Conservation (phyloP, 2,113 vertebrate genomes). For the Uria lomvia region DNA sequence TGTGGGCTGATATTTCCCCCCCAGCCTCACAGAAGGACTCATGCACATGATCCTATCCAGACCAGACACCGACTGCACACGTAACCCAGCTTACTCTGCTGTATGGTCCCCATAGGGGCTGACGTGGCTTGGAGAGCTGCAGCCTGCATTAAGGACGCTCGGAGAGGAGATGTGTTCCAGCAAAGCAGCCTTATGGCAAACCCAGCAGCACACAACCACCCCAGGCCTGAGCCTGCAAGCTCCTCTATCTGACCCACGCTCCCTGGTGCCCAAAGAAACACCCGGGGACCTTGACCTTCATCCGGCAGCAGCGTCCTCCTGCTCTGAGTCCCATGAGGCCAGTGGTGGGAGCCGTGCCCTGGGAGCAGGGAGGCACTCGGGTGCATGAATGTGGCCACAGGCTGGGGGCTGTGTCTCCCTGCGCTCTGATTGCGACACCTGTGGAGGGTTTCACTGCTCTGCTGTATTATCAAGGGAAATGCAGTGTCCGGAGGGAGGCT, state of each 20-base stretch:
- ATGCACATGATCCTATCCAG: accelerated
- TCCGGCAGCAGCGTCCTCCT: accelerated
- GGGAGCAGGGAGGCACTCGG: background rate
- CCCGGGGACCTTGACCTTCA: accelerated
- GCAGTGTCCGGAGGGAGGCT: background rate
- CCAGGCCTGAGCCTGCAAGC: background rate
- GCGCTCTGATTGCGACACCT: accelerated
- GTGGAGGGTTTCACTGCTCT: background rate
- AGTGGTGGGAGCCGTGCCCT: background rate
- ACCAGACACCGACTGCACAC: background rate
- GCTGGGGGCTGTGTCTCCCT: background rate
- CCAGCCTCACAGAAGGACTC: background rate
- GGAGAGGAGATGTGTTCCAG: background rate
- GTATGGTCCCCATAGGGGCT: accelerated
- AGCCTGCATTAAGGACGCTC: background rate
- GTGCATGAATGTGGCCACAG: accelerated
- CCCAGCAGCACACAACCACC: background rate
- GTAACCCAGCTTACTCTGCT: background rate
- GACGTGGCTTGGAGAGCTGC: accelerated
- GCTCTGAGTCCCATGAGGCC: accelerated
- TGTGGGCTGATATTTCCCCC: background rate
- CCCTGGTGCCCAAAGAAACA: background rate
- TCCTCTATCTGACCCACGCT: background rate
- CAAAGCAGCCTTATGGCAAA: background rate
- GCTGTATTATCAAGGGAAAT: background rate